These are phyloP conservation scores for Lasioglossum pauxillum DNA, from an alignment of 2,888 invertebrate genomes.

Conservation along the genomic window DNA sequence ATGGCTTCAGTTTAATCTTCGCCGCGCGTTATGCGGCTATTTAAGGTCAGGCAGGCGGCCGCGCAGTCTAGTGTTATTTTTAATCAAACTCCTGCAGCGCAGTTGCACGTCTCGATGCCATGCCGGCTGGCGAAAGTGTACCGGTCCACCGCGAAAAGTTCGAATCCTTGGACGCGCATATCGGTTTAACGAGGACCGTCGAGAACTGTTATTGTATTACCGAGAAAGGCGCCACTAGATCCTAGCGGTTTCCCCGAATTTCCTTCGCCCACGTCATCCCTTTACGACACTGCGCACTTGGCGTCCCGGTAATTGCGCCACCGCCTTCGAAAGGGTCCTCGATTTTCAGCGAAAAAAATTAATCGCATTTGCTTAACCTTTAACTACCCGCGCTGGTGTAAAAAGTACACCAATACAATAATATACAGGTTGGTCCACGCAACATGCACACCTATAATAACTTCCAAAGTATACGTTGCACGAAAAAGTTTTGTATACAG, in stretches of 20 bases:
- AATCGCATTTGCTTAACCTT: not conserved
- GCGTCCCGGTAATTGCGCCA: not conserved
- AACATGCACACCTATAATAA: too few species aligned
- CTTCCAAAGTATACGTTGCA: too few species aligned
- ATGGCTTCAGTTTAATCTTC: slow-evolving; percentile 49
- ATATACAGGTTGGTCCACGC: too few species aligned
- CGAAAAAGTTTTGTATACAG: too few species aligned
- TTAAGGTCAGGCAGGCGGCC: slow-evolving; percentile 30
- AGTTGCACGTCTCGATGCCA: not conserved
- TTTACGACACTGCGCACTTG: not conserved
- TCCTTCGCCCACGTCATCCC: slow-evolving; percentile 1
- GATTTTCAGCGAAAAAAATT: not conserved
- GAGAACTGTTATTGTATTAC: not conserved
- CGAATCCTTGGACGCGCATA: slow-evolving; percentile 36
- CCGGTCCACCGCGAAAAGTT: slow-evolving; percentile 19
- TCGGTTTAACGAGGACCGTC: slow-evolving; percentile 30
- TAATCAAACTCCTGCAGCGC: slow-evolving; percentile 56
- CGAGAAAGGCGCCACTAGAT: not conserved
- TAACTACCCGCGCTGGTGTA: too few species aligned
- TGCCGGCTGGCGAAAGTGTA: not conserved
- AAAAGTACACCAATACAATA: too few species aligned
- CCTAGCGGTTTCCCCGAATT: slow-evolving; percentile 4
- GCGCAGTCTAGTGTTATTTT: slow-evolving; percentile 50
- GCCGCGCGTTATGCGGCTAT: slow-evolving; percentile 43
- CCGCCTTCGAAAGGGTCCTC: not conserved